A percentile compares a stretch with the other conserved stretches of the same genome.
Conservation (phyloP, 2,888 invertebrate genomes). For the Mythimna ferrago region DNA sequence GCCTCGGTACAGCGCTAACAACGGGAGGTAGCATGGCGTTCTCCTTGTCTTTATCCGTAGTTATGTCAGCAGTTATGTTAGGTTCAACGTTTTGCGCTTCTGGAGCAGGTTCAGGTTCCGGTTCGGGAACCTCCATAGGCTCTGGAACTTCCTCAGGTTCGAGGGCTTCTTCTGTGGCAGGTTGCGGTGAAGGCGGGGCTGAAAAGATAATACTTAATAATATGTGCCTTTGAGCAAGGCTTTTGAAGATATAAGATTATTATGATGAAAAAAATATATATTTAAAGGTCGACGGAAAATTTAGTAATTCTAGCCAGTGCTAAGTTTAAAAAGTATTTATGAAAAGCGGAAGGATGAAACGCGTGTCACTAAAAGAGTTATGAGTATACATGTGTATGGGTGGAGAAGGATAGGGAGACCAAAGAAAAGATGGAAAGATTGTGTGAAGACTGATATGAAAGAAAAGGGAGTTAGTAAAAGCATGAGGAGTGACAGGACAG, state of each 20-base stretch:
- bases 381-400: no score
- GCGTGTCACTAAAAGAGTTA: no score
- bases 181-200: slow-evolving; percentile 74
- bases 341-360: no score
- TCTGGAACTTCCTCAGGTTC: slow-evolving; percentile 14
- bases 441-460: no score
- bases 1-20: slow-evolving; percentile 59
- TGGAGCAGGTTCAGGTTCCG: background rate
- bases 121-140: slow-evolving; percentile 8
- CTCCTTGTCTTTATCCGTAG: slow-evolving; percentile 79
- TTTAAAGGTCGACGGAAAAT: background rate
- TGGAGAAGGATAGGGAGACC: no score
- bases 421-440: no score
- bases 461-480: no score
- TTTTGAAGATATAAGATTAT: background rate
- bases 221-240: background rate
- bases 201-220: background rate
- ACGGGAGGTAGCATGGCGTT: slow-evolving; percentile 80
- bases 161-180: slow-evolving; percentile 42
- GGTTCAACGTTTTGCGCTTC: slow-evolving; percentile 10
- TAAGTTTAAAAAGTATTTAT: no score
- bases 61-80: slow-evolving; percentile 35
- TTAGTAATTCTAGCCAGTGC: no score
- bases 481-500: no score
- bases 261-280: no score